Evolutionary conservation across 2,113 vertebrate genomes (phyloP).

Genomic region (Muscicapa adusta): DNA sequence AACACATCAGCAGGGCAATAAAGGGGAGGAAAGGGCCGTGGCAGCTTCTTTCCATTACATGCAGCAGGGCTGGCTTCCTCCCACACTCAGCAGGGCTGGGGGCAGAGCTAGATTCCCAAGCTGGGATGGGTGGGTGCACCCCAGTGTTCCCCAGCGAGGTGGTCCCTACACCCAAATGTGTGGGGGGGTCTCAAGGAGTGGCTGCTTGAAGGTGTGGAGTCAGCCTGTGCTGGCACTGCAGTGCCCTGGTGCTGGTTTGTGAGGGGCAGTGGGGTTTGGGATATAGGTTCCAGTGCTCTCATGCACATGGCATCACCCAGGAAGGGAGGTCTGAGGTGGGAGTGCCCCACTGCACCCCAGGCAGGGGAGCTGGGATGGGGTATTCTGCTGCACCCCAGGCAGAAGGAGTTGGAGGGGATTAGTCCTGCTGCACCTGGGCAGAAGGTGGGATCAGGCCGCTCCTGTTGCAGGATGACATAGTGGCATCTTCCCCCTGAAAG

Average conservation of each 20-base stretch:
- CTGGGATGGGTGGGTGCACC: not conserved
- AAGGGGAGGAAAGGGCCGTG: slow-evolving; percentile 34
- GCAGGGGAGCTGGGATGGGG: not conserved
- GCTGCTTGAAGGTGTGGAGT: not conserved
- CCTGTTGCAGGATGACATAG: not conserved
- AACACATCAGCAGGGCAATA: slow-evolving; percentile 34
- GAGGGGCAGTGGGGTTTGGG: not conserved
- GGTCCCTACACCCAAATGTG: not conserved
- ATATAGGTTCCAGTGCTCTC: not conserved
- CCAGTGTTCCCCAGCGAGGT: not conserved
- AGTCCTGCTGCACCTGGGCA: not conserved
- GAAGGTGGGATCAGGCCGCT: not conserved
- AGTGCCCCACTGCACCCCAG: not conserved
- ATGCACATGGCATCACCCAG: accelerated
- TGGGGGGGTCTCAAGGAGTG: not conserved
- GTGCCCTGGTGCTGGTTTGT: not conserved
- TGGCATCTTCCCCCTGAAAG: not conserved
- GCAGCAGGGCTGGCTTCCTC: not conserved
- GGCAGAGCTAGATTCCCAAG: not conserved
- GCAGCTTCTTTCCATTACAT: slow-evolving; percentile 5
- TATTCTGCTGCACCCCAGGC: not conserved
- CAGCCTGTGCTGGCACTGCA: not conserved
- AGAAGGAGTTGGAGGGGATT: not conserved
- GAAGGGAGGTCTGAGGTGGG: not conserved
- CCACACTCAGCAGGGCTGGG: not conserved